Evolutionary conservation across 2,113 vertebrate genomes (phyloP), one percentile per base, ranked within the genome.

Genomic region (Rhodinocichla rosea): DNA sequence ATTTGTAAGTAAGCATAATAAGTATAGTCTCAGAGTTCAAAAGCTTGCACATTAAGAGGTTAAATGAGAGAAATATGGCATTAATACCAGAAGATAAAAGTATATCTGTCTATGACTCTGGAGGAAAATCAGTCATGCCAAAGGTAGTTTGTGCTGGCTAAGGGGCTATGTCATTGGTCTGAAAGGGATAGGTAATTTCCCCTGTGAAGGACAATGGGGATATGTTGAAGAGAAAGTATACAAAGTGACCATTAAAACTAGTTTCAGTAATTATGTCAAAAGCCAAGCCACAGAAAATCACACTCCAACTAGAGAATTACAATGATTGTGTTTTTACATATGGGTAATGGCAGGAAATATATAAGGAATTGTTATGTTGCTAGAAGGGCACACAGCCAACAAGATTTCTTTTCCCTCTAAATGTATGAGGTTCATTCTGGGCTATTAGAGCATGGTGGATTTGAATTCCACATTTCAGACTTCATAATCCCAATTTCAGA

Each of bases 61-160:
- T 74, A 60, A 81, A 77, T 68, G 19, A 39, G 15, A 33, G 64
- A 76, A 78, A 45, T 22, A 32, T 10, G 73, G 8, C 12, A 47
- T n/a, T 75, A 33, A 53, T 45, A 42, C 1, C 57, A 52, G 13
- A 68, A 77, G 13, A 62, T 2, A 30, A 60, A 81, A 49, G 15
- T 3, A 28, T 24, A 15, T 7, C 13, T 27, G 4, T 10, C 14
- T 1, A 0, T 1, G 0, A 17, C 32, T 44, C 37, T 44, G 20
- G 13, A 57, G 32, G 40, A 49, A 13, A 83, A 49, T 39, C 22
- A 27, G 13, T 55, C 71, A 33, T 35, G 26, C 6, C 30, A 52
- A 59, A 87, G 1, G 10, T 28, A 30, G 18, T 73, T 75, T 77
- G 17, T 57, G 45, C 24, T 84, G 73, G 62, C 33, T 37, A 8